A percentile compares a stretch with the other conserved stretches of the same genome.
Conservation (phyloP, 2,113 vertebrate genomes). For the Periophthalmodon schlosseri region DNA sequence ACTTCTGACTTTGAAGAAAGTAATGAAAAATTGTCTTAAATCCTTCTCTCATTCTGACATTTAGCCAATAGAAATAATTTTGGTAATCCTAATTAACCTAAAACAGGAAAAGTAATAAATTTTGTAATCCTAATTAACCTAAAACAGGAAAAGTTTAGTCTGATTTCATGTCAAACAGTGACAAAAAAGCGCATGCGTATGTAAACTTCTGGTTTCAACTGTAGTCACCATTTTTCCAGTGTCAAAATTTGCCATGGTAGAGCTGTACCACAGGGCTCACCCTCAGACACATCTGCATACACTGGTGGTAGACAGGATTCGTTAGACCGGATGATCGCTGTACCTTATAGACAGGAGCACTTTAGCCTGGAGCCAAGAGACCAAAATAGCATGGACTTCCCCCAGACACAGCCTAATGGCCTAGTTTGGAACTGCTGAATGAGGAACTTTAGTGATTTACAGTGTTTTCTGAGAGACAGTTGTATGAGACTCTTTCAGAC, state of each 20-base stretch:
- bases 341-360: constrained; percentile 2
- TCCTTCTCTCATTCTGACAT: no score
- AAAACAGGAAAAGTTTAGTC: no score
- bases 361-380: background rate
- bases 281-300: constrained; percentile 4
- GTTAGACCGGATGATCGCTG: background rate
- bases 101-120: no score
- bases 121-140: no score
- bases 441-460: constrained; percentile 54
- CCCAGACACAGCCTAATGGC: constrained; percentile 36
- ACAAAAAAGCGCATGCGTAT: no score
- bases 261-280: background rate
- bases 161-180: no score
- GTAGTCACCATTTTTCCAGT: background rate
- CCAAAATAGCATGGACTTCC: background rate
- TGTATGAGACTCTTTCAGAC: constrained; percentile 26
- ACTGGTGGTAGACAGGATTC: background rate
- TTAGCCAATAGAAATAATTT: no score
- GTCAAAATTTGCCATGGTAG: background rate
- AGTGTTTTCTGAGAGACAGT: constrained; percentile 46
- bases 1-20: no score
- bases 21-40: no score
- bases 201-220: no score
- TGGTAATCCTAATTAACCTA: no score
- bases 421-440: constrained; percentile 62